phyloP scores from a whole-genome alignment of 23 tunicate species.

The Diplosoma virens region DNA sequence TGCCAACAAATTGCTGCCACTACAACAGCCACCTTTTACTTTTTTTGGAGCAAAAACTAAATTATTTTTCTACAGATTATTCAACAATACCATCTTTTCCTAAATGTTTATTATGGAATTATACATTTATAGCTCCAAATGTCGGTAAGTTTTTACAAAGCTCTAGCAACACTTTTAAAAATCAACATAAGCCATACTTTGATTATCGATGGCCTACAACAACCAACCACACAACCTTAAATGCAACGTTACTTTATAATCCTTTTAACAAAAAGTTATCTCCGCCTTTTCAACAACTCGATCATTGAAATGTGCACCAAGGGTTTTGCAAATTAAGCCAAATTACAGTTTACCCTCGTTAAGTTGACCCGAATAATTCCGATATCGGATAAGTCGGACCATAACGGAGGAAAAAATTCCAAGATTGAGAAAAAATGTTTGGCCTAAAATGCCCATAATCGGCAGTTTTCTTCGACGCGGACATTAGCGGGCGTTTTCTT shows the following conservation, averaged over 20 bases:
- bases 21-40: not conserved
- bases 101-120: slow-evolving; percentile 17
- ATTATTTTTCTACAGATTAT: slow-evolving; percentile 4
- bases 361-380: too few species aligned
- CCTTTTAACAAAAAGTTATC: not conserved
- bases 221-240: not conserved
- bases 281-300: slow-evolving; percentile 9
- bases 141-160: not conserved
- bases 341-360: too few species aligned
- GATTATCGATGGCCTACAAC: not conserved
- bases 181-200: not conserved
- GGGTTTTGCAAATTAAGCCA: slow-evolving; percentile 1
- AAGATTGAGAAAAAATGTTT: too few species aligned
- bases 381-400: too few species aligned
- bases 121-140: not conserved
- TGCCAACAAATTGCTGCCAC: not conserved
- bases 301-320: slow-evolving; percentile 3
- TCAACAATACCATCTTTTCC: not conserved
- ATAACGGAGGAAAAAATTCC: too few species aligned
- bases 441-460: too few species aligned
- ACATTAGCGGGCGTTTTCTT: too few species aligned
- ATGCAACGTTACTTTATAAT: not conserved
- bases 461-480: too few species aligned
- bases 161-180: not conserved
- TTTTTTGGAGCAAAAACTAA: not conserved